Evolutionary conservation across 2,888 invertebrate genomes (phyloP).

Genomic region (Pristionchus exspectatus): DNA sequence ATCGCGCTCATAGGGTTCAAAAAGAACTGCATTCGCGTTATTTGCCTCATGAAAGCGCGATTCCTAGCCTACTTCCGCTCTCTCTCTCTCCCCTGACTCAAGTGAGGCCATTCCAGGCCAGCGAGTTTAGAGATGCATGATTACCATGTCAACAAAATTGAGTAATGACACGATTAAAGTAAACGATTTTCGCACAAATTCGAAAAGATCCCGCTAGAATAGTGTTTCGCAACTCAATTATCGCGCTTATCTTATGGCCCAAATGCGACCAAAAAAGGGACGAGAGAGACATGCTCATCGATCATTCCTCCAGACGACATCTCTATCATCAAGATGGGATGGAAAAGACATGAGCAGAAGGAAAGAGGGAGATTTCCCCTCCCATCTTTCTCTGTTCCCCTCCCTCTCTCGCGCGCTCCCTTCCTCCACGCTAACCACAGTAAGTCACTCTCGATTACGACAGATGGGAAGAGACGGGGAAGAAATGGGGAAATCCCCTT

Average conservation of each 20-base stretch:
- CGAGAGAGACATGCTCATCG: not conserved
- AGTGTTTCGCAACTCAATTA: not conserved
- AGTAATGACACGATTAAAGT: too few species aligned
- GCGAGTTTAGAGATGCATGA: not conserved
- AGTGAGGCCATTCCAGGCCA: not conserved
- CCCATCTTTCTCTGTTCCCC: conserved; percentile 10
- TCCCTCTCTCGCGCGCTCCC: conserved; percentile 22
- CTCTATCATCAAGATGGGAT: conserved; percentile 25
- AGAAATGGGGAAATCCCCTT: conserved; percentile 5
- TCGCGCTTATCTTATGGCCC: not conserved
- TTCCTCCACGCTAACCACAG: conserved; percentile 49
- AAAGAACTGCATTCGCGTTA: not conserved
- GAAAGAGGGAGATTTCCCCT: conserved; percentile 19
- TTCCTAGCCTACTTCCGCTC: conserved; percentile 18
- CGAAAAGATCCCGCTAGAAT: not conserved
- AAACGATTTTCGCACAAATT: too few species aligned
- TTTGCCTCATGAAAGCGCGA: not conserved
- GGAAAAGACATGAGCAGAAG: not conserved
- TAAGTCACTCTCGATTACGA: conserved; percentile 42
- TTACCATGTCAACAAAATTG: not conserved
- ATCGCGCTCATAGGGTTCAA: not conserved
- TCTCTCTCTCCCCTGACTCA: not conserved
- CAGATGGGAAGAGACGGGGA: not conserved
- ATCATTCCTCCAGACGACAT: conserved; percentile 19
- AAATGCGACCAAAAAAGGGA: not conserved